These are phyloP conservation scores for Apantesis nais DNA, from an alignment of 2,888 invertebrate species.

Conservation along the genomic window DNA sequence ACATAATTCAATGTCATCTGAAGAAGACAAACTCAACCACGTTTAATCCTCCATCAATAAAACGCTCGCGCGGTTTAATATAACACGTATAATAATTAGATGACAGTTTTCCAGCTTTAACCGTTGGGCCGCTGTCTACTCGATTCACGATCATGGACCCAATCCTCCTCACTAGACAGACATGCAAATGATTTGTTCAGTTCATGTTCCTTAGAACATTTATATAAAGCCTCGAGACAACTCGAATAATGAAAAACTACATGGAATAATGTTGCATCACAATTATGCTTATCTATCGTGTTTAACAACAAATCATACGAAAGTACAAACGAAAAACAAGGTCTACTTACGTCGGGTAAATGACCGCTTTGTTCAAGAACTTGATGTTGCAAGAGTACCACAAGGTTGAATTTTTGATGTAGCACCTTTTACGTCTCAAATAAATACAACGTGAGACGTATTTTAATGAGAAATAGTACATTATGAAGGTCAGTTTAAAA, in stretches of 20 bases:
- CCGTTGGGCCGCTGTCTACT: background rate
- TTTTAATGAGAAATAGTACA: slow-evolving; percentile 12
- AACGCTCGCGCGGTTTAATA: background rate
- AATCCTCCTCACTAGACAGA: background rate
- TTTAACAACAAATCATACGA: slow-evolving; percentile 56
- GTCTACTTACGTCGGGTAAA: slow-evolving; percentile 67
- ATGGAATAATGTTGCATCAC: slow-evolving; percentile 43
- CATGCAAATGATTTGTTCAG: slow-evolving; percentile 16
- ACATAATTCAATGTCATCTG: no score
- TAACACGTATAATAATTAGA: background rate
- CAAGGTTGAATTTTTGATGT: slow-evolving; percentile 63
- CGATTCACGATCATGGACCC: background rate
- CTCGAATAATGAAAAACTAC: slow-evolving; percentile 25
- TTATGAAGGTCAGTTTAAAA: slow-evolving; percentile 3
- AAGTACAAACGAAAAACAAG: slow-evolving; percentile 65
- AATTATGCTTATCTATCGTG: slow-evolving; percentile 41
- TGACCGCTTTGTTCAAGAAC: slow-evolving; percentile 61
- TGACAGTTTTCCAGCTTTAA: background rate
- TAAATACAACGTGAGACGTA: slow-evolving; percentile 5
- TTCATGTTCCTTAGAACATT: slow-evolving; percentile 25
- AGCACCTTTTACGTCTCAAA: slow-evolving; percentile 20
- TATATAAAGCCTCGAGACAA: slow-evolving; percentile 24
- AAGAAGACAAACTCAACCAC: no score
- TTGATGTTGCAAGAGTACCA: slow-evolving; percentile 66
- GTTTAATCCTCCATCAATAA: no score